phyloP scores from a whole-genome alignment of 2,888 invertebrate genomes.

The Dione vanillae region DNA sequence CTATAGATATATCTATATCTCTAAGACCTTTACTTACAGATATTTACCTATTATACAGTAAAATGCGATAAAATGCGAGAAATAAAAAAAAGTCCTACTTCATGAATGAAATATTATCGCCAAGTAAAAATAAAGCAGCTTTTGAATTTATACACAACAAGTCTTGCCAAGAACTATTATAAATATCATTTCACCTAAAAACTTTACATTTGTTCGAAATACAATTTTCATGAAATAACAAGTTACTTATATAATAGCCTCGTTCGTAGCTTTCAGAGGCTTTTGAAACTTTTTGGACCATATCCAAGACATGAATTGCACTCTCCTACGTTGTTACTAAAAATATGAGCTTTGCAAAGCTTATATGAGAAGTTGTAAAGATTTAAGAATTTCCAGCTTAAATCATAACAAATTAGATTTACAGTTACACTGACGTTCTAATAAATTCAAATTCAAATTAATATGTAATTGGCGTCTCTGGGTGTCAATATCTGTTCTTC shows the following conservation, averaged over 20 bases:
- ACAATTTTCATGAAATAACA: slow-evolving; percentile 5
- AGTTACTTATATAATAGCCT: slow-evolving; percentile 9
- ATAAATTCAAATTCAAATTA: too few species aligned
- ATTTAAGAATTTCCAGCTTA: not conserved
- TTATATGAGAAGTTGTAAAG: not conserved
- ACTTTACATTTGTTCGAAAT: not conserved
- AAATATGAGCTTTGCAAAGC: slow-evolving; percentile 8
- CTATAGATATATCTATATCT: too few species aligned
- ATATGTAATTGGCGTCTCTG: too few species aligned
- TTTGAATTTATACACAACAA: not conserved
- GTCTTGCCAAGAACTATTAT: slow-evolving; percentile 13
- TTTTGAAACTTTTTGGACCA: slow-evolving; percentile 19
- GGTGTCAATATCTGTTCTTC: too few species aligned
- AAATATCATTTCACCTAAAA: slow-evolving; percentile 5
- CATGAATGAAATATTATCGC: not conserved
- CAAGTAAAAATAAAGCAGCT: not conserved
- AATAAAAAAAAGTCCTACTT: not conserved
- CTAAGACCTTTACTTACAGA: too few species aligned
- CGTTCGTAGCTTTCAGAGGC: slow-evolving; percentile 11
- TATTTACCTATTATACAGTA: too few species aligned
- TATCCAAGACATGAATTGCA: slow-evolving; percentile 23
- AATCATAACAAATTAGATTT: too few species aligned
- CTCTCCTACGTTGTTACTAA: slow-evolving; percentile 13
- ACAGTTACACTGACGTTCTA: too few species aligned
- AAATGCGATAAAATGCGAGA: too few species aligned